Evolutionary conservation across 2,888 invertebrate genomes (phyloP), one percentile per base, ranked within the genome.

Genomic region (Gymnoscelis rufifasciata): DNA sequence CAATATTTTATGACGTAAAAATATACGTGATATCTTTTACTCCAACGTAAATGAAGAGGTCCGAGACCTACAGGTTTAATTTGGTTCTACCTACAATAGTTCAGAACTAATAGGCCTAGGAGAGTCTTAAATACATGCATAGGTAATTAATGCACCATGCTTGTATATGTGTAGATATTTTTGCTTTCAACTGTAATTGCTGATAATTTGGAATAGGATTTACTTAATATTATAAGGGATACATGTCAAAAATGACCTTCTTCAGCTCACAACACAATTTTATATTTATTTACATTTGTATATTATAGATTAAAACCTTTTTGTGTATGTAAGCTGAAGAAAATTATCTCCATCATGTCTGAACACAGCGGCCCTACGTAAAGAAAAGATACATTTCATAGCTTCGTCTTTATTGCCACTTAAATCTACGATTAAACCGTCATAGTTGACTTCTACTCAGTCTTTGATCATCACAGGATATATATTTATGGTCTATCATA

Each of bases 291-390:
- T n/a, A n/a, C n/a, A n/a, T n/a, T n/a, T n/a, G n/a, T n/a, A n/a
- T n/a, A n/a, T n/a, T n/a, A n/a, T n/a, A n/a, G n/a, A 19, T 19
- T 19, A 10, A n/a, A 8, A 12, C n/a, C 8, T n/a, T 1, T n/a
- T 8, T 14, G 2, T 14, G 13, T 10, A 8, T 19, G n/a, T 6
- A 19, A 35, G 71, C 75, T 61, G 62, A 54, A 71, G 71, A 87
- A 86, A 74, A 56, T 84, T 82, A 53, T 83, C 87, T 87, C 87
- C 86, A 71, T 65, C 65, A 84, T 77, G 87, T 82, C 77, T 86
- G 77, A 88, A 88, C 87, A 86, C 88, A 81, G 62, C 71, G 66
- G 71, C 81, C 87, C 84, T 84, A 83, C 77, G 68, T 78, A 83
- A 84, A 83, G 77, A 81, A 83, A 84, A 82, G 70, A 81, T 59